These are phyloP conservation scores for Congeria kusceri DNA, from an alignment of 2,888 invertebrate species.

Conservation along the genomic window DNA sequence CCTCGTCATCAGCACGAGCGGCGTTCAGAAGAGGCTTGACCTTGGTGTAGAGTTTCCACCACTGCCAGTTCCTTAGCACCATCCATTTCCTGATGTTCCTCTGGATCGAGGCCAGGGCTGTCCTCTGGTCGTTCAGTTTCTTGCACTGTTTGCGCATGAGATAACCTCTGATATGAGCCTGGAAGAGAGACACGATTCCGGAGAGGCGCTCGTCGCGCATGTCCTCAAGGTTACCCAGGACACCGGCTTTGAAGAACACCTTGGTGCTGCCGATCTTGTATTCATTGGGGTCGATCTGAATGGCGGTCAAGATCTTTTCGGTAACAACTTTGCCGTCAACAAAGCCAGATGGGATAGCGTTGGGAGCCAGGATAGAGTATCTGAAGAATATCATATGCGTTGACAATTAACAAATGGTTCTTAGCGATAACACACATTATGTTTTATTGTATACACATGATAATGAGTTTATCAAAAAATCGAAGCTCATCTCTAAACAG, in stretches of 20 bases:
- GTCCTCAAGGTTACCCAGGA: conserved; percentile 99
- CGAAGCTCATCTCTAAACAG: too few relatives aligned
- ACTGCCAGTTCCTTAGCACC: conserved; percentile 99
- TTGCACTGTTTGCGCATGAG: conserved; percentile 91
- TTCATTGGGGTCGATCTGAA: conserved; percentile 94
- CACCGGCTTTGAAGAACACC: conserved; percentile 99
- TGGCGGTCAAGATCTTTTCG: conserved; percentile 86
- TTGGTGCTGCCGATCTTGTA: conserved; percentile 99
- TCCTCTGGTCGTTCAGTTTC: conserved; percentile 96
- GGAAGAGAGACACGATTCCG: conserved; percentile 97
- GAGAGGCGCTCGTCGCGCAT: conserved; percentile 98
- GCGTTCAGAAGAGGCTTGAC: conserved; percentile 96
- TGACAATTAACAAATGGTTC: conserved; percentile 86
- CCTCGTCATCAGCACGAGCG: conserved; percentile 99
- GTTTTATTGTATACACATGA: too few relatives aligned
- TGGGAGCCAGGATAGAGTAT: conserved; percentile 99
- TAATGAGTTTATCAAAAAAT: too few relatives aligned
- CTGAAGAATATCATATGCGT: conserved; percentile 89
- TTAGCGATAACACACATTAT: too few relatives aligned
- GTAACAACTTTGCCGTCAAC: conserved; percentile 89
- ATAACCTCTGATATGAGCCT: conserved; percentile 96
- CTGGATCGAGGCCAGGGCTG: conserved; percentile 91
- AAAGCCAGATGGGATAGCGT: conserved; percentile 87
- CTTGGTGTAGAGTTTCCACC: conserved; percentile 98
- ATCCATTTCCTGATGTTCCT: conserved; percentile 99